Percentiles rank a stretch among this genome's conserved stretches.
These are phyloP conservation scores for Poeciliopsis occidentalis DNA, from an alignment of 2,113 vertebrate genomes.

Conservation along the genomic window DNA sequence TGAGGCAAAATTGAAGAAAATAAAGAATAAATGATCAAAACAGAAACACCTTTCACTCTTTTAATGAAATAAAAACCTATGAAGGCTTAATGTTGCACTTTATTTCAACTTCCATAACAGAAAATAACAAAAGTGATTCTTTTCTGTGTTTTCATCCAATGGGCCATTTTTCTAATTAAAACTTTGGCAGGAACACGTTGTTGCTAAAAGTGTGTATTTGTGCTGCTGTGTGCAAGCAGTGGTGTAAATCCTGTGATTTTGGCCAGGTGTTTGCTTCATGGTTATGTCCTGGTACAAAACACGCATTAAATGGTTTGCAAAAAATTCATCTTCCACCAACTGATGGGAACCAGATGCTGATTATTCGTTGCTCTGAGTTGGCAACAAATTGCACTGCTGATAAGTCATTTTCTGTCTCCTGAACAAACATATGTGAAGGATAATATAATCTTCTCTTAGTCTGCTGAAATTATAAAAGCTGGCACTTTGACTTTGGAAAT, in stretches of 20 bases:
- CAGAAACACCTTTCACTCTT: no score
- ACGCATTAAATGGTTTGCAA: conserved; percentile 31
- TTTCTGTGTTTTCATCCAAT: conserved; percentile 3
- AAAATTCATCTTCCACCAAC: conserved; percentile 16
- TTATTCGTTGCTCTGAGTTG: conserved; percentile 13
- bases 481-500: not conserved
- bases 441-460: not conserved
- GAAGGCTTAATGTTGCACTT: not conserved
- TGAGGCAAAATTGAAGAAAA: no score
- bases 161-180: conserved; percentile 30
- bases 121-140: not conserved
- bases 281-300: conserved; percentile 16
- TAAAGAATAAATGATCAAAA: no score
- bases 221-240: conserved; percentile 38
- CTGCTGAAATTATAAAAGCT: not conserved
- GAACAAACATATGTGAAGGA: not conserved
- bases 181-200: conserved; percentile 15
- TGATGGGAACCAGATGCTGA: conserved; percentile 42
- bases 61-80: no score
- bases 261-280: conserved; percentile 41
- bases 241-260: conserved; percentile 27
- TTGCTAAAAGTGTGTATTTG: conserved; percentile 10
- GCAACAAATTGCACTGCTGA: not conserved
- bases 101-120: not conserved
- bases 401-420: conserved; percentile 13